phyloP scores from a whole-genome alignment of 2,888 invertebrate genomes.

The Agrotis segetum region DNA sequence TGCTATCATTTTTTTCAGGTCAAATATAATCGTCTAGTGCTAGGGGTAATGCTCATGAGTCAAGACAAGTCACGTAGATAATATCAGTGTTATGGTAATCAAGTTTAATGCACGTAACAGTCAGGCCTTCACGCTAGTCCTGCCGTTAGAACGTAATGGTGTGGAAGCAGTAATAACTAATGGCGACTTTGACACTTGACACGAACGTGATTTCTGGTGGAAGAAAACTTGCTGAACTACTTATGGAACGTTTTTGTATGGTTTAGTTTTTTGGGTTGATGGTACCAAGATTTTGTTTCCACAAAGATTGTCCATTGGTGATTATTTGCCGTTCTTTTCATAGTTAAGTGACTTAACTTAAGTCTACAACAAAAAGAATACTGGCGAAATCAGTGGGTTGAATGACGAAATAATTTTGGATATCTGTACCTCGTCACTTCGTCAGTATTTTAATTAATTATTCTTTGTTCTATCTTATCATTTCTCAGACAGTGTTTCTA shows the following conservation, averaged over 20 bases:
- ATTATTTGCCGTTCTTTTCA: too few relatives aligned
- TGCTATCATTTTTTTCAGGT: too few relatives aligned
- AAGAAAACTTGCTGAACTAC: not conserved
- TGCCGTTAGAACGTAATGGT: slow-evolving; percentile 38
- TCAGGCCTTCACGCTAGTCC: slow-evolving; percentile 16
- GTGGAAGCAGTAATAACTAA: slow-evolving; percentile 30
- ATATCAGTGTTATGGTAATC: slow-evolving; percentile 42
- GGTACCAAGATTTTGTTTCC: too few relatives aligned
- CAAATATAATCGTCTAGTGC: not conserved
- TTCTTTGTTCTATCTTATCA: too few relatives aligned
- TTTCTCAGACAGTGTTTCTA: too few relatives aligned
- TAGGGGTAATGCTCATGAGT: not conserved
- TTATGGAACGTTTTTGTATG: slow-evolving; percentile 8
- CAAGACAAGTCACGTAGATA: slow-evolving; percentile 12
- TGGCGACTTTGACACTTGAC: slow-evolving; percentile 30
- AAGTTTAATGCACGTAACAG: slow-evolving; percentile 28
- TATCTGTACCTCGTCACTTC: too few relatives aligned
- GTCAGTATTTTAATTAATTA: too few relatives aligned
- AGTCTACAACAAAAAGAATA: too few relatives aligned
- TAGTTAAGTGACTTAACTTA: too few relatives aligned
- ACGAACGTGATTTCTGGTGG: slow-evolving; percentile 34
- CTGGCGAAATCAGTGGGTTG: too few relatives aligned
- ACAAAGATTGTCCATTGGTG: too few relatives aligned
- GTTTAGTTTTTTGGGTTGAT: not conserved
- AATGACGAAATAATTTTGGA: too few relatives aligned